Evolutionary conservation across 2,888 invertebrate species (phyloP), one percentile per base, ranked within the genome.

Genomic region (Dastarcus helophoroides): DNA sequence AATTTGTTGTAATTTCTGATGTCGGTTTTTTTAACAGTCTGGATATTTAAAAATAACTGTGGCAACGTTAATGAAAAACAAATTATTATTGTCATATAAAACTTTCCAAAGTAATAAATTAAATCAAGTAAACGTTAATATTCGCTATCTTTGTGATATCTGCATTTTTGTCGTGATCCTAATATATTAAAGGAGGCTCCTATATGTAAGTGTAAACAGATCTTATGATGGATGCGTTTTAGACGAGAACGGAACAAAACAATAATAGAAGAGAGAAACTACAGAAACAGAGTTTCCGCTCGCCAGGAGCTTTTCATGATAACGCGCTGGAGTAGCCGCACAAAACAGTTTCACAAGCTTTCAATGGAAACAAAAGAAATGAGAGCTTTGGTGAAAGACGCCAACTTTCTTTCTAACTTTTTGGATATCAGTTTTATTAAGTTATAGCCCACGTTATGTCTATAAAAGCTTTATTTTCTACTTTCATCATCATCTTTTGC

Each of bases 281-380:
- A 17, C 19, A 7, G 19, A 17, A 17, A 17, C 19, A 6, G 19
- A 17, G 19, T 17, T 17, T 17, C 19, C 19, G 19, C n/a, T 17
- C 19, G n/a, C 19, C 6, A 17, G 19, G 19, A 17, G n/a, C 19
- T n/a, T 17, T 17, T 17, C 19, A 17, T 17, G 19, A 17, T 17
- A 17, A 17, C 19, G n/a, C n/a, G n/a, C n/a, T 17, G 19, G 19
- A 17, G 19, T 17, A 17, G 19, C 19, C 19, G 19, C 19, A 17
- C 19, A 17, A 17, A 17, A 17, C 19, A 17, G n/a, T n/a, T n/a
- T 17, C 19, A n/a, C 19, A 17, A 17, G n/a, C 6, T n/a, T 17
- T 17, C 19, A 17, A n/a, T n/a, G n/a, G 19, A 17, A 17, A 17
- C 19, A 17, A 17, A 17, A 17, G 19, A 17, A 17, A 17, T 17